Evolutionary conservation across 2,113 vertebrate genomes (phyloP).

Genomic region (Xiphias gladius): DNA sequence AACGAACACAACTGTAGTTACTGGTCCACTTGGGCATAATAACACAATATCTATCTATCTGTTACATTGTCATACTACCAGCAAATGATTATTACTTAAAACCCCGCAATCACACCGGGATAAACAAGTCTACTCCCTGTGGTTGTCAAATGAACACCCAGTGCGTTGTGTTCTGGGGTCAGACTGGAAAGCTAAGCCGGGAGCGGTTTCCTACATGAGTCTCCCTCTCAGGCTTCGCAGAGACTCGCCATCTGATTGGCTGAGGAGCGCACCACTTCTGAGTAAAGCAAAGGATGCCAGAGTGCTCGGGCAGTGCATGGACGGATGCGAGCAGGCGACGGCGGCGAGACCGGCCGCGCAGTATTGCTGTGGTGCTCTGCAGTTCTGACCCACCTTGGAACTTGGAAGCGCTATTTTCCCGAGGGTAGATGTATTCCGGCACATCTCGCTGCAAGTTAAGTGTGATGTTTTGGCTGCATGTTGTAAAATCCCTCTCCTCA

Average conservation of each 20-base stretch:
- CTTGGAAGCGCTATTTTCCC: conserved; percentile 41
- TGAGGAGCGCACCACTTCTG: conserved; percentile 60
- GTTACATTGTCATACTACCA: not conserved
- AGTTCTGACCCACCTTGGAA: conserved; percentile 37
- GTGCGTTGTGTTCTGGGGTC: conserved; percentile 8
- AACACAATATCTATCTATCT: conserved; percentile 8
- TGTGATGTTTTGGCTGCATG: conserved; percentile 67
- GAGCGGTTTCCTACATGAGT: conserved; percentile 44
- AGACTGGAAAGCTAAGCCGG: conserved; percentile 9
- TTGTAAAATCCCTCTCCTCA: conserved; percentile 27
- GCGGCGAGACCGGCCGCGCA: not conserved
- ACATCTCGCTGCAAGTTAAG: conserved; percentile 38
- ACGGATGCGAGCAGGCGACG: conserved; percentile 48
- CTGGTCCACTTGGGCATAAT: too few species aligned
- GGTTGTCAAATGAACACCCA: not conserved
- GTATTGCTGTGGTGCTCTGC: not conserved
- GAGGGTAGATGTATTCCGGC: not conserved
- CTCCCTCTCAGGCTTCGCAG: conserved; percentile 36
- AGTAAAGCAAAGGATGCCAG: conserved; percentile 69
- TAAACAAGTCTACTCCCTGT: not conserved
- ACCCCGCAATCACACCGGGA: not conserved
- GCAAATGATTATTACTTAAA: conserved; percentile 27
- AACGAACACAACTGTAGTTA: too few species aligned
- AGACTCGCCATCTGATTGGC: conserved; percentile 78
- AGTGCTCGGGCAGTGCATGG: conserved; percentile 61